Evolutionary conservation across 2,113 vertebrate species (phyloP).

Genomic region (Electrona antarctica): DNA sequence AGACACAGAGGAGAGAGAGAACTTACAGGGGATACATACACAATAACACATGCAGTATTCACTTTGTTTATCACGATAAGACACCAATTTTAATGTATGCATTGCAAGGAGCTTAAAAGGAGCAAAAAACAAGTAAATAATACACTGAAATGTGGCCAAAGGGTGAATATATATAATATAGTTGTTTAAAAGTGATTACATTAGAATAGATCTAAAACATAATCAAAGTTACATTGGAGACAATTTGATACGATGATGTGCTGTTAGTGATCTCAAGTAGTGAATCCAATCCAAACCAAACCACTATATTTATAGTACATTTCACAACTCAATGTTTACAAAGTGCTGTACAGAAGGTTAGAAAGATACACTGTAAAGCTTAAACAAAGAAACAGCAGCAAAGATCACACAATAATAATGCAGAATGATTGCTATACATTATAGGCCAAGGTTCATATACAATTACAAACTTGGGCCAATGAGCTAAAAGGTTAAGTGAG

Average conservation of each 20-base stretch:
- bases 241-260: neutral
- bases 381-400: too few relatives aligned
- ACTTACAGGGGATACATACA: conserved; percentile 54
- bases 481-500: conserved; percentile 11
- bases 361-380: neutral
- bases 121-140: neutral
- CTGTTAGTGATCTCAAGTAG: neutral
- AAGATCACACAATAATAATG: neutral
- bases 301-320: too few relatives aligned
- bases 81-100: neutral
- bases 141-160: too few relatives aligned
- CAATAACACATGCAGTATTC: conserved; percentile 49
- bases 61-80: conserved; percentile 62
- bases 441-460: too few relatives aligned
- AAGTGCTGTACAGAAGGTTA: too few relatives aligned
- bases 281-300: neutral
- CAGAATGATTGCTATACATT: too few relatives aligned
- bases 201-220: too few relatives aligned
- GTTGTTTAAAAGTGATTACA: too few relatives aligned
- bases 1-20: conserved; percentile 65
- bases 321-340: too few relatives aligned
- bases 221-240: too few relatives aligned
- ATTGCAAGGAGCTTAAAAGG: neutral
- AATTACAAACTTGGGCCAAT: neutral
- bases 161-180: too few relatives aligned